Conservation (phyloP, 2,113 vertebrate genomes). For the Genyomyrus donnyi region DNA sequence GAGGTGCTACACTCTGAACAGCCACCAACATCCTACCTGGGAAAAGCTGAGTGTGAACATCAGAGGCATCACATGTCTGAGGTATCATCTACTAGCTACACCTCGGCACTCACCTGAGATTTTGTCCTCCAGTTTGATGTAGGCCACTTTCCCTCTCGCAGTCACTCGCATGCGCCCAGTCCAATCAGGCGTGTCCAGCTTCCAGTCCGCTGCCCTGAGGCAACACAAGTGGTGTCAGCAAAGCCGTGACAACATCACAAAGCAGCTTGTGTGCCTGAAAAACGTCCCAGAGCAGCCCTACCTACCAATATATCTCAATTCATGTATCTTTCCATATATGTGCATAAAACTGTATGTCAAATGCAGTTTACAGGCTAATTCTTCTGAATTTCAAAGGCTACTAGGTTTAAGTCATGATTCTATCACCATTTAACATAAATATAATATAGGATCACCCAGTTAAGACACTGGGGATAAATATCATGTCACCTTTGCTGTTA, state of each 20-base stretch:
- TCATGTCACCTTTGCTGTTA: not conserved
- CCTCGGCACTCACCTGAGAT: constrained; percentile 67
- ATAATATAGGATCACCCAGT: not conserved
- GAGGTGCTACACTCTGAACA: not conserved
- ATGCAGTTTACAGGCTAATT: not conserved
- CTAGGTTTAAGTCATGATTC: not conserved
- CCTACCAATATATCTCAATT: not conserved
- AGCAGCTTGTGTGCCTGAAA: not conserved
- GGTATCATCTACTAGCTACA: not conserved
- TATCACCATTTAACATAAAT: not conserved
- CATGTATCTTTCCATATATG: not conserved
- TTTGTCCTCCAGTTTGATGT: constrained; percentile 91
- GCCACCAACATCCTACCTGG: not conserved
- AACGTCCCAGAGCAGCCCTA: not conserved
- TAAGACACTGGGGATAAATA: not conserved
- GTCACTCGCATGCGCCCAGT: constrained; percentile 87
- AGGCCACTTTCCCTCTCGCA: constrained; percentile 85
- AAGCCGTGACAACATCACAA: not conserved
- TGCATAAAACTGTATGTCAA: not conserved
- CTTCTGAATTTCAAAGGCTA: not conserved
- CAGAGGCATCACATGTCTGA: not conserved
- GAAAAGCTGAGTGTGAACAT: not conserved
- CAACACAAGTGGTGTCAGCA: not conserved
- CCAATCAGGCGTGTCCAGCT: constrained; percentile 92
- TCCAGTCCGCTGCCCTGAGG: constrained; percentile 93